Conservation (phyloP, 2,888 invertebrate species). For the Heliconius hortense region DNA sequence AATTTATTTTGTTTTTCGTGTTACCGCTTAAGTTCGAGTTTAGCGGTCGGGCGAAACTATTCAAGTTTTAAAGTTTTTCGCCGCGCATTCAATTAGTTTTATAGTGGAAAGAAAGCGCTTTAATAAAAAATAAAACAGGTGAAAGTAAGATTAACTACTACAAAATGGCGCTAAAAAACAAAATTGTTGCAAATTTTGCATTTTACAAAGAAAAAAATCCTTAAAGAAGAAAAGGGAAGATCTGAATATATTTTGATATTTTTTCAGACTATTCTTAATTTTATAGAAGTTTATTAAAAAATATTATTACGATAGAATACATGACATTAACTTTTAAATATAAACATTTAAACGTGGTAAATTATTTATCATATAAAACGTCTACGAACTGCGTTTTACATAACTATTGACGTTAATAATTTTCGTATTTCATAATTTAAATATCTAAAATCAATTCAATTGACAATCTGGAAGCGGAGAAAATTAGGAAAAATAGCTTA, state of each 20-base stretch:
- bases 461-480: no score
- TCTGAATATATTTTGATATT: background rate
- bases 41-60: conserved; percentile 28
- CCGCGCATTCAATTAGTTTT: conserved; percentile 27
- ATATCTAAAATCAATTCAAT: no score
- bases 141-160: conserved; percentile 24
- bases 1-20: conserved; percentile 7
- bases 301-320: no score
- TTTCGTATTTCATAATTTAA: no score
- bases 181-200: conserved; percentile 1
- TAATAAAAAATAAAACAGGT: conserved; percentile 14
- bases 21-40: conserved; percentile 21
- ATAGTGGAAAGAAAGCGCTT: conserved; percentile 16
- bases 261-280: background rate
- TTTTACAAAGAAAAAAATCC: background rate
- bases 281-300: background rate
- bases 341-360: no score
- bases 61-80: conserved; percentile 35
- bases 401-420: no score
- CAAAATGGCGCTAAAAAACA: background rate
- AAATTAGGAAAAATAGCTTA: no score
- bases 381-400: no score
- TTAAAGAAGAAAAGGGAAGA: background rate
- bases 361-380: no score
- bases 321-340: no score